phyloP scores from a whole-genome alignment of 2,113 vertebrate species.

The Chiloscyllium plagiosum region DNA sequence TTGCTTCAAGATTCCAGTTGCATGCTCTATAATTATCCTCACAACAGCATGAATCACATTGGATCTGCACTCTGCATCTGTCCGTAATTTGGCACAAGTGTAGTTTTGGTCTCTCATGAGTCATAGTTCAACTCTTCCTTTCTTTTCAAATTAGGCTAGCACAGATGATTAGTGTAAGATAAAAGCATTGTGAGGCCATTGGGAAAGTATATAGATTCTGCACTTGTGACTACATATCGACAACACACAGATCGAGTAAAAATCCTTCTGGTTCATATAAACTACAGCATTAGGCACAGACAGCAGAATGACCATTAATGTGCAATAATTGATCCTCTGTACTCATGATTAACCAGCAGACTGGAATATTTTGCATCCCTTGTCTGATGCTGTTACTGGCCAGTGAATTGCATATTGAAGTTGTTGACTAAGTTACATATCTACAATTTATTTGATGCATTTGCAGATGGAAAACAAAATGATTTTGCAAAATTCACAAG shows the following conservation, averaged over 20 bases:
- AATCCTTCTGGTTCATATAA: neutral
- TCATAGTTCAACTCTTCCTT: neutral
- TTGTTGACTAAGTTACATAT: neutral
- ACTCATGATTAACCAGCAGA: neutral
- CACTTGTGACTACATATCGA: neutral
- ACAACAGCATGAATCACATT: neutral
- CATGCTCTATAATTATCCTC: neutral
- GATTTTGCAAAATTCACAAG: neutral
- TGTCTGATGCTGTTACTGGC: neutral
- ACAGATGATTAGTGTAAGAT: neutral
- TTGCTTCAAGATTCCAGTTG: slow-evolving; percentile 17
- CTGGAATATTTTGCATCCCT: too few species aligned
- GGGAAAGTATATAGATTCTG: neutral
- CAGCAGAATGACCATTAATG: neutral
- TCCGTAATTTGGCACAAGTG: neutral
- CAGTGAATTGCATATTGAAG: neutral
- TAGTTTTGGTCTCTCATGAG: neutral
- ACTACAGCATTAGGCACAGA: neutral
- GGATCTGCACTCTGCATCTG: neutral
- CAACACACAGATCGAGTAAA: neutral
- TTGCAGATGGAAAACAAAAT: neutral
- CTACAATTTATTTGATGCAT: neutral
- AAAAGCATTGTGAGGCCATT: neutral
- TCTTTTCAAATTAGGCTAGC: neutral
- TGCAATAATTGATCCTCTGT: neutral